phyloP scores from a whole-genome alignment of 2,797 vertebrate genomes.

The Leptodactylus fallax region DNA sequence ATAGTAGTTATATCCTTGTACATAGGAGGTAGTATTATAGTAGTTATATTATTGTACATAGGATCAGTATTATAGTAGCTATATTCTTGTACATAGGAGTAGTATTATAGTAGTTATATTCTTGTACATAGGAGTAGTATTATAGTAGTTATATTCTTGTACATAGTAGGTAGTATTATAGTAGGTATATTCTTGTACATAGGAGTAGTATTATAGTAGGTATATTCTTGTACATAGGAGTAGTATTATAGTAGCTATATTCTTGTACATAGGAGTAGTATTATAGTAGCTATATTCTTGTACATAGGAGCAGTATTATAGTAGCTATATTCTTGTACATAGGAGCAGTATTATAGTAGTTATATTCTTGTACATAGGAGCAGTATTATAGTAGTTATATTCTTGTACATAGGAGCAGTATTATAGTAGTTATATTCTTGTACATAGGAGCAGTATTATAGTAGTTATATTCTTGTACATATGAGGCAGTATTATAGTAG shows the following conservation, averaged over 20 bases:
- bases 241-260: neutral
- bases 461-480: neutral
- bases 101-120: conserved; percentile 23
- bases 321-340: conserved; percentile 12
- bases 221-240: neutral
- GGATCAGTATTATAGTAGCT: neutral
- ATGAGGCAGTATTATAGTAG: neutral
- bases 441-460: conserved; percentile 5
- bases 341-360: conserved; percentile 4
- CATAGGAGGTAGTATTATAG: neutral
- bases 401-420: neutral
- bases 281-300: neutral
- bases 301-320: conserved; percentile 1
- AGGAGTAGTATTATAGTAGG: conserved; percentile 1
- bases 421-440: conserved; percentile 16
- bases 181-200: neutral
- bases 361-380: neutral
- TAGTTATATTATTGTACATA: conserved; percentile 18
- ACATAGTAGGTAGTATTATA: neutral
- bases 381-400: conserved; percentile 10
- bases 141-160: conserved; percentile 16
- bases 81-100: neutral
- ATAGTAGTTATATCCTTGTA: neutral
- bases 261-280: neutral
- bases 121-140: conserved; percentile 9